Conservation (phyloP, 2,888 invertebrate species). For the Camptogramma bilineatum region DNA sequence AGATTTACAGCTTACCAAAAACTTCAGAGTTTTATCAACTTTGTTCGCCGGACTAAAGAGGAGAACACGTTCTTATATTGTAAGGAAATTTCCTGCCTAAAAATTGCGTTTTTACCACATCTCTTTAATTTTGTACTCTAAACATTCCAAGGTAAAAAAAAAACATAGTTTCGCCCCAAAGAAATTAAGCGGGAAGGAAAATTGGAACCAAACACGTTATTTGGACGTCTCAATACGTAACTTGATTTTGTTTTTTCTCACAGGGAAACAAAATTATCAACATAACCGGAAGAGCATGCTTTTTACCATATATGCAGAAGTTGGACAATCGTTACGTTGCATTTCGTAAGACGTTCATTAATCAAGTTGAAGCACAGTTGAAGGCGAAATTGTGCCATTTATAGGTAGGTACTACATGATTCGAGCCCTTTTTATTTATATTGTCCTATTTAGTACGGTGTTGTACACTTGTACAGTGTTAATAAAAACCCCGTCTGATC, state of each 20-base stretch:
- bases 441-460: no score
- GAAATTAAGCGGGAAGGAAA: conserved; percentile 18
- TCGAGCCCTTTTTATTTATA: neutral
- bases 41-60: no score
- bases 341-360: conserved; percentile 25
- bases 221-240: conserved; percentile 9
- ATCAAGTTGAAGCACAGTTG: conserved; percentile 8
- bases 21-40: no score
- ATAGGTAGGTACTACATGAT: no score
- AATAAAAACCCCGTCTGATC: no score
- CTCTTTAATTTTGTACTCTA: neutral
- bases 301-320: conserved; percentile 32
- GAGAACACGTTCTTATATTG: neutral
- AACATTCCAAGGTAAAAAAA: neutral
- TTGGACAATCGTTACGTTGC: conserved; percentile 22
- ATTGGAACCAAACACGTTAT: neutral
- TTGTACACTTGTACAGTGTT: no score
- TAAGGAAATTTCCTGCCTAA: neutral
- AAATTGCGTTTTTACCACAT: neutral
- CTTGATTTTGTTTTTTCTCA: neutral
- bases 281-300: conserved; percentile 27
- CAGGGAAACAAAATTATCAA: conserved; percentile 19
- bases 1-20: no score
- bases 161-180: conserved; percentile 4
- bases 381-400: conserved; percentile 3